Base-by-base conservation (phyloP, 2,888 invertebrate genomes). In the Podotricha telesiphe region DNA sequence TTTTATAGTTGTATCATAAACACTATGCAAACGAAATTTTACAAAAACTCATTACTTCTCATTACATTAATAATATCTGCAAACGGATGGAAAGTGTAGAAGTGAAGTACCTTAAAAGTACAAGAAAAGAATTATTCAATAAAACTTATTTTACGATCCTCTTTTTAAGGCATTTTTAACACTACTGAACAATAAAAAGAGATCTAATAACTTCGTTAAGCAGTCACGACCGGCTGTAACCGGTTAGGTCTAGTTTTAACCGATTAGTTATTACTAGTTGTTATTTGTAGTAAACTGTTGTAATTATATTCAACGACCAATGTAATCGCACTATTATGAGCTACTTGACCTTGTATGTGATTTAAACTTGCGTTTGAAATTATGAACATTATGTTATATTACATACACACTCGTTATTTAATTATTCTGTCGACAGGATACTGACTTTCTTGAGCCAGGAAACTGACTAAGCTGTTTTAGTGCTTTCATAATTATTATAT, bases 191-290 rank as follows among this genome's bases (percentile, higher is more conserved):
- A 37, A 28, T 28, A 61, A 34, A 62, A 48, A 34, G 17, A 50
- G 48, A 62, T 62, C 48, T 34, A 48, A 48, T 48, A 47, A 34
- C 19, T 56, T 11, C n/a, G 19, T 19, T n/a, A 48, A 48, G 13
- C 48, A 37, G 19, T 37, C 34, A 17, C 28, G 13, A 50, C 62
- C 48, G 19, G 37, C 15, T 34, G 19, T 8, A n/a, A 62, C 67
- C 62, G 20, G 67, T 55, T 62, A n/a, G 37, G 34, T 51, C 51
- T 15, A 17, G 59, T 67, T 61, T 11, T n/a, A 55, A 67, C 67
- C 51, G 53, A 53, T 67, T 55, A n/a, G 17, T 10, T 55, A 19
- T n/a, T 28, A 62, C 53, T 47, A 47, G 47, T 34, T 40, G 17
- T 13, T 22, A 51, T 37, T 62, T 62, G 62, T 62, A 62, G 62